phyloP scores from a whole-genome alignment of 2,888 invertebrate species.

The Trachelus troglodyta region DNA sequence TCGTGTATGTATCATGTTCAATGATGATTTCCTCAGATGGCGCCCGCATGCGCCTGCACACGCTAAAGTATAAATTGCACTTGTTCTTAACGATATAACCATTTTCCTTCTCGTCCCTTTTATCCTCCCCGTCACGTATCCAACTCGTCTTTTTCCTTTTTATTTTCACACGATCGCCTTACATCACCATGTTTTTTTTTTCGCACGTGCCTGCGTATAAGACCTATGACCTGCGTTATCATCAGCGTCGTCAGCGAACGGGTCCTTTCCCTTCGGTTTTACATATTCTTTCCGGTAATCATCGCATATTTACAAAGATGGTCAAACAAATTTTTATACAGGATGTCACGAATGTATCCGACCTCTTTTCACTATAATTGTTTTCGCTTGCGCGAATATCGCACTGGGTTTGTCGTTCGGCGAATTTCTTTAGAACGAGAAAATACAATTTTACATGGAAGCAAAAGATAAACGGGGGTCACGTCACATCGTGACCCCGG shows the following conservation, averaged over 20 bases:
- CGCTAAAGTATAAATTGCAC: constrained; percentile 9
- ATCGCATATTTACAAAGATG: neutral
- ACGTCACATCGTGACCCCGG: neutral
- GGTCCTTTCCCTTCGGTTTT: neutral
- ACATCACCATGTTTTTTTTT: neutral
- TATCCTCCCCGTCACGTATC: neutral
- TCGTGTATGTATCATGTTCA: neutral
- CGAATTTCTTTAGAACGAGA: neutral
- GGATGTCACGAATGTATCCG: neutral
- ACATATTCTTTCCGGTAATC: neutral
- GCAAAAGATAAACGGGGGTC: neutral
- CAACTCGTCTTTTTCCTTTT: neutral
- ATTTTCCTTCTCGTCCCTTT: neutral
- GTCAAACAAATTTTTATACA: neutral
- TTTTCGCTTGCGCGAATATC: neutral
- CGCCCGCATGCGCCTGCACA: constrained; percentile 8
- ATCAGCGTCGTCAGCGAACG: neutral
- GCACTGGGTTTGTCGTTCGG: neutral
- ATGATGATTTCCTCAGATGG: neutral
- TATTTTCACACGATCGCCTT: neutral
- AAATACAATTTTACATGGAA: neutral
- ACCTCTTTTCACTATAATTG: neutral
- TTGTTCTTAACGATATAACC: constrained; percentile 4
- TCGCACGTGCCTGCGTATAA: neutral
- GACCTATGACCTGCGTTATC: neutral